phyloP scores from a whole-genome alignment of 2,888 invertebrate genomes.

The Caenorhabditis drosophilae region DNA sequence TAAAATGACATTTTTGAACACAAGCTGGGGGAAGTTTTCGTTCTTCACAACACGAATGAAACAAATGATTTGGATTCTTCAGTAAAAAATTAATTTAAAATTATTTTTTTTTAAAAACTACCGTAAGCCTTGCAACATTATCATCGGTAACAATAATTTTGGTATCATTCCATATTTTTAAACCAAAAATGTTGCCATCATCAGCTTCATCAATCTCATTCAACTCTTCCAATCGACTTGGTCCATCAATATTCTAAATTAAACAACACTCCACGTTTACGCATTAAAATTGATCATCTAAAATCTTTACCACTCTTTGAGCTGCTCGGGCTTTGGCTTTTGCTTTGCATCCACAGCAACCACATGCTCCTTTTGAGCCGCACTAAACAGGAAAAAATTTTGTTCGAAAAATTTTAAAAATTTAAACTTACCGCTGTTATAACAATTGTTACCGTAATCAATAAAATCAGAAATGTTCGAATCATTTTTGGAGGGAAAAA shows the following conservation, averaged over 20 bases:
- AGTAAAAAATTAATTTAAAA: slow-evolving; percentile 4
- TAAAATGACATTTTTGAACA: slow-evolving; percentile 48
- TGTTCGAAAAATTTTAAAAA: too few relatives aligned
- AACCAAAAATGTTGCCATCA: slow-evolving; percentile 48
- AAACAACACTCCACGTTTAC: background rate
- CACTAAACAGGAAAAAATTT: slow-evolving; percentile 15
- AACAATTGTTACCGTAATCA: too few relatives aligned
- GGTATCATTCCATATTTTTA: slow-evolving; percentile 47
- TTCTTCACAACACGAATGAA: slow-evolving; percentile 50
- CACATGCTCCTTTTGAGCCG: slow-evolving; percentile 45
- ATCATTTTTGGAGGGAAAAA: too few relatives aligned
- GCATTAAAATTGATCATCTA: background rate
- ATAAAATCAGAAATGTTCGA: too few relatives aligned
- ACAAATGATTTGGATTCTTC: slow-evolving; percentile 49
- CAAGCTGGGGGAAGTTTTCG: slow-evolving; percentile 42
- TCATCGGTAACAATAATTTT: slow-evolving; percentile 19
- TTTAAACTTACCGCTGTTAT: too few relatives aligned
- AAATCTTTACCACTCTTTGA: slow-evolving; percentile 9
- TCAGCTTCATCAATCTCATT: slow-evolving; percentile 28
- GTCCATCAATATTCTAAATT: too few relatives aligned
- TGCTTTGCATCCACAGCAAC: slow-evolving; percentile 46
- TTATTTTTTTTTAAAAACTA: slow-evolving; percentile 1
- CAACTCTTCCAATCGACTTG: background rate
- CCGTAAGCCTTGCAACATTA: slow-evolving; percentile 25
- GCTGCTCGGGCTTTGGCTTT: slow-evolving; percentile 42